Base-by-base conservation (phyloP, 1,140 invertebrate genomes). In the Sesamia nonagrioides region DNA sequence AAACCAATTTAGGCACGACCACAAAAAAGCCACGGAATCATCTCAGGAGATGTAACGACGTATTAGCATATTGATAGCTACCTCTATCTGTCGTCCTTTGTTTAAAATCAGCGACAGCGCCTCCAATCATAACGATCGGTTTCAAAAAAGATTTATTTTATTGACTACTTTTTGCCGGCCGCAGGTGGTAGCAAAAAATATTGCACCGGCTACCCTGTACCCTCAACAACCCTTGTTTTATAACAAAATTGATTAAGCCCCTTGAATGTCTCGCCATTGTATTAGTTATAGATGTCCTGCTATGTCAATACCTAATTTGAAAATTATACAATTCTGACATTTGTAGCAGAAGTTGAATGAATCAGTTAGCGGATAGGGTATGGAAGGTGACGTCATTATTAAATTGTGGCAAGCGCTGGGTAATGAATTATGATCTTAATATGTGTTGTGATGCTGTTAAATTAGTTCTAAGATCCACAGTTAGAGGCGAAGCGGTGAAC, bases 61-160 rank as follows among this genome's bases (percentile, higher is more conserved):
- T 87, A 94, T 94, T 95, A 95, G 86, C 92, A 95, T 94, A 93
- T 95, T 91, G 92, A 95, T 93, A 89, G 92, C 82, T 73, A 79
- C 73, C 84, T 83, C 88, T 93, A 94, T 94, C 93, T 91, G 86
- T 90, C 85, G 80, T 71, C 81, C 89, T 95, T 95, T 95, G 92
- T 94, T 93, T 89, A 90, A 90, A 94, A 94, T 95, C 93, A 93
- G 93, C 93, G 92, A 93, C 92, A 92, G 85, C 83, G 84, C 88
- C 82, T 91, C 93, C 91, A 92, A 95, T 94, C 91, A 95, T 94
- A 92, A 88, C 77, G 87, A 89, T 91, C 82, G 81, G 80, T 35
- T 82, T 89, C 88, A 93, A 92, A 93, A 94, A 82, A 78, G 74
- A 88, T 89, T 89, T 88, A 87, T 90, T 91, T 87, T 89, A 90